phyloP scores from a whole-genome alignment of 2,888 invertebrate species.

The Drosophila quinaria region DNA sequence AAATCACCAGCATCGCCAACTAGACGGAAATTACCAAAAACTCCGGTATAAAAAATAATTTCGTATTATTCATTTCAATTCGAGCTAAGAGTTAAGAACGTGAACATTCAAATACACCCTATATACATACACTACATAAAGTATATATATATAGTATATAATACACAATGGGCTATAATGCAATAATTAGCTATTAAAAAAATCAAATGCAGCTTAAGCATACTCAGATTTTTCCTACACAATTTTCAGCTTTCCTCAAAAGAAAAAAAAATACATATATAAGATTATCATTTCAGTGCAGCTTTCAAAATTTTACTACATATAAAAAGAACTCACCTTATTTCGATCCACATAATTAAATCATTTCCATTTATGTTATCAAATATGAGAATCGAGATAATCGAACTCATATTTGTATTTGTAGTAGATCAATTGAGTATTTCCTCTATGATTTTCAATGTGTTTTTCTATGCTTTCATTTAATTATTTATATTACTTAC shows the following conservation, averaged over 20 bases:
- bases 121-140: slow-evolving; percentile 27
- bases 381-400: not conserved
- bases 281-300: slow-evolving; percentile 60
- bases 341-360: slow-evolving; percentile 44
- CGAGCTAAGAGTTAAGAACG: slow-evolving; percentile 58
- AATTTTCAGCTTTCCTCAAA: slow-evolving; percentile 65
- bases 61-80: slow-evolving; percentile 68
- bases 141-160: slow-evolving; percentile 29
- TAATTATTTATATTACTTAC: slow-evolving; percentile 44
- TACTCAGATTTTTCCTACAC: slow-evolving; percentile 65
- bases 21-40: slow-evolving; percentile 97
- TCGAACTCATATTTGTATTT: slow-evolving; percentile 41
- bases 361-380: slow-evolving; percentile 15
- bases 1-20: slow-evolving; percentile 96
- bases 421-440: slow-evolving; percentile 63
- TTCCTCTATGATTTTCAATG: slow-evolving; percentile 37
- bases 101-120: slow-evolving; percentile 38
- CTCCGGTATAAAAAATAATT: slow-evolving; percentile 95
- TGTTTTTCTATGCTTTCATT: slow-evolving; percentile 47
- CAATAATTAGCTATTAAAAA: slow-evolving; percentile 65
- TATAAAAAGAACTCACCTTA: slow-evolving; percentile 44
- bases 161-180: slow-evolving; percentile 58
- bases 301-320: slow-evolving; percentile 52
- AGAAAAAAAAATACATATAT: slow-evolving; percentile 50
- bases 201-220: slow-evolving; percentile 71